Conservation (phyloP, 1,140 invertebrate genomes). For the Diachasmimorpha longicaudata region DNA sequence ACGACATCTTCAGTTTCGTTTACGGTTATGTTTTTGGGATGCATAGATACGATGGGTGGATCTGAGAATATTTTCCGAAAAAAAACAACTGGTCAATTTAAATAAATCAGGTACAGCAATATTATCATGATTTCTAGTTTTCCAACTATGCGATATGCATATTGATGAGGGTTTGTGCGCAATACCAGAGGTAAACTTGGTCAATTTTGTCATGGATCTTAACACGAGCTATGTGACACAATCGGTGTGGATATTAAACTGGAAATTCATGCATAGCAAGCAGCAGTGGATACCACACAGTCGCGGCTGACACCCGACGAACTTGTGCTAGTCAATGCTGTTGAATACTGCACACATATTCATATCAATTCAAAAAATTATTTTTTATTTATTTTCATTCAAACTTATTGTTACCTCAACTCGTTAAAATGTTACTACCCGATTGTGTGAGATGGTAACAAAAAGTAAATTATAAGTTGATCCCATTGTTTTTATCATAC, state of each 20-base stretch:
- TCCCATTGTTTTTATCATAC: background rate
- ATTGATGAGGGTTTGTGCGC: background rate
- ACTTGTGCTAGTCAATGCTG: background rate
- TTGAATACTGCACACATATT: background rate
- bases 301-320: background rate
- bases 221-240: conserved; percentile 15
- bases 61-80: conserved; percentile 68
- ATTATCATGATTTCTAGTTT: background rate
- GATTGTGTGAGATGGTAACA: background rate
- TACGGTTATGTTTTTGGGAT: conserved; percentile 75
- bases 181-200: conserved; percentile 17
- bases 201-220: conserved; percentile 27
- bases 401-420: background rate
- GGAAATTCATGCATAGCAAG: conserved; percentile 24
- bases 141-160: background rate
- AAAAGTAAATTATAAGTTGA: background rate
- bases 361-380: background rate
- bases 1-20: conserved; percentile 78
- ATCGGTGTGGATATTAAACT: conserved; percentile 24
- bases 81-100: background rate
- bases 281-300: conserved; percentile 16
- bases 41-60: conserved; percentile 79
- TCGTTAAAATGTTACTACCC: background rate
- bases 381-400: background rate
- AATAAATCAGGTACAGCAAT: background rate